phyloP scores from a whole-genome alignment of 1,140 invertebrate species.

The Teleogryllus occipitalis region DNA sequence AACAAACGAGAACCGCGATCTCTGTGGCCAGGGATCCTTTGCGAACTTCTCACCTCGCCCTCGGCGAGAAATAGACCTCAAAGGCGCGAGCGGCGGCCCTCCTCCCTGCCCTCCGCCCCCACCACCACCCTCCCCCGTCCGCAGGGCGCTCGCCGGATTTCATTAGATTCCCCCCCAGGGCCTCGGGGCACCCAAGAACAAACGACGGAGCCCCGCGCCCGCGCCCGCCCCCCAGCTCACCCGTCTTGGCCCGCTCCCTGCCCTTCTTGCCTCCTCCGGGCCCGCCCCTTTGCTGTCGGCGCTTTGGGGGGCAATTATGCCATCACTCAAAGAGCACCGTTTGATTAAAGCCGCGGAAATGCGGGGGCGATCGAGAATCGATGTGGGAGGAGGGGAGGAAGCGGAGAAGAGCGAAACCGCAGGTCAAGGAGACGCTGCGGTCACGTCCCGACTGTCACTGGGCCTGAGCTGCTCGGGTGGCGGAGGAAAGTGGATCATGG shows the following conservation, averaged over 20 bases:
- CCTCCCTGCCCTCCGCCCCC: not conserved
- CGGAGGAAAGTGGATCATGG: too few species aligned
- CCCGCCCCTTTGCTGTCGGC: not conserved
- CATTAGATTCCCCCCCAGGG: not conserved
- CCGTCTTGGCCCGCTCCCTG: not conserved
- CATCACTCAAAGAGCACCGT: not conserved
- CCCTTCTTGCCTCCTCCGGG: not conserved
- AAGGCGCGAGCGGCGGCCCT: not conserved
- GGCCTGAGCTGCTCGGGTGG: too few species aligned
- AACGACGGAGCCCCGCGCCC: not conserved
- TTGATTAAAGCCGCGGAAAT: not conserved
- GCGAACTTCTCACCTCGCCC: not conserved
- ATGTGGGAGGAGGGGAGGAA: not conserved
- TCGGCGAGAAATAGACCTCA: not conserved
- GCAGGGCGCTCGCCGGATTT: not conserved
- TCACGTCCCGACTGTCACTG: too few species aligned
- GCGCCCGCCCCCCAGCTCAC: not conserved
- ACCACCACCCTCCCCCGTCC: not conserved
- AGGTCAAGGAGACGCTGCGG: not conserved
- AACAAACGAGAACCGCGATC: not conserved
- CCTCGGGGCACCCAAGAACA: conserved; percentile 2
- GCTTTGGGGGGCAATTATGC: not conserved
- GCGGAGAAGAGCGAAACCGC: not conserved
- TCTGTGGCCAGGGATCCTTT: not conserved
- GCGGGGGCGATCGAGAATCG: not conserved